Conservation (phyloP, 2,113 vertebrate genomes). For the Camarhynchus parvulus region DNA sequence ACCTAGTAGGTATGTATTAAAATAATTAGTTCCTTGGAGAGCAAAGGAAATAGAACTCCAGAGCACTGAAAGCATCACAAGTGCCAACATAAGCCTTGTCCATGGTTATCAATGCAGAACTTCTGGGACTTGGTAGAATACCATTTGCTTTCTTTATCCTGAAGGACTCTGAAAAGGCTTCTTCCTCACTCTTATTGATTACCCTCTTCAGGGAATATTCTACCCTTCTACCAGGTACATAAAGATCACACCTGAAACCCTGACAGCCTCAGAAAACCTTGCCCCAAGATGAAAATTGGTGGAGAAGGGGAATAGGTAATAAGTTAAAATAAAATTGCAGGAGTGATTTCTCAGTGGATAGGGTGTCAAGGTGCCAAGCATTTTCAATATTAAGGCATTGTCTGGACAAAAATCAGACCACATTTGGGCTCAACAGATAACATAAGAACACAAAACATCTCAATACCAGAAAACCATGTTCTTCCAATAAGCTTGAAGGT, state of each 20-base stretch:
- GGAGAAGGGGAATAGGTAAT: fast-evolving
- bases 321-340: neutral
- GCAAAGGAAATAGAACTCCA: neutral
- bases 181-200: neutral
- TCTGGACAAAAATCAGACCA: neutral
- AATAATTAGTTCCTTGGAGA: neutral
- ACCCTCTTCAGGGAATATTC: neutral
- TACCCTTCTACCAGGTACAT: neutral
- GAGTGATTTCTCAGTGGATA: neutral
- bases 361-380: neutral
- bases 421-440: neutral
- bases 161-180: neutral
- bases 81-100: neutral
- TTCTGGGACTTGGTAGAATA: neutral
- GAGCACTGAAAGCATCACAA: neutral
- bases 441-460: neutral
- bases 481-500: neutral
- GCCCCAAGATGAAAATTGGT: neutral
- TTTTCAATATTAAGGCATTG: neutral
- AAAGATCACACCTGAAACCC: neutral
- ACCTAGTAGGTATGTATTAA: neutral
- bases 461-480: neutral
- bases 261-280: neutral
- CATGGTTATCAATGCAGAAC: neutral
- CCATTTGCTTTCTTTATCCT: neutral